phyloP scores from a whole-genome alignment of 2,113 vertebrate genomes.

The Acanthisitta chloris region DNA sequence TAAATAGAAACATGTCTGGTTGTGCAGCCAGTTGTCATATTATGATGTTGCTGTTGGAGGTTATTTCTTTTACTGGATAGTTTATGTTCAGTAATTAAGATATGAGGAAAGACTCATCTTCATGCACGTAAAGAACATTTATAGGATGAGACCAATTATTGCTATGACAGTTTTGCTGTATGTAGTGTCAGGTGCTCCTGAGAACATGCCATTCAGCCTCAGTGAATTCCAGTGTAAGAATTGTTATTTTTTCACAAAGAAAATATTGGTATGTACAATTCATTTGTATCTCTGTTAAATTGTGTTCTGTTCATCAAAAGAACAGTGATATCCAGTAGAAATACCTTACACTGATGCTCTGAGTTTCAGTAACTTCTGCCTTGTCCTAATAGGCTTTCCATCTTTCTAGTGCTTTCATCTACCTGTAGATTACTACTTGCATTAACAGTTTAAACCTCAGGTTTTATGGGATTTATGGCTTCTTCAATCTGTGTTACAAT shows the following conservation, averaged over 20 bases:
- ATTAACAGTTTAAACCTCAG: background rate
- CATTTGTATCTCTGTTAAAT: background rate
- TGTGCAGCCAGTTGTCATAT: conserved; percentile 14
- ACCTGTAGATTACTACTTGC: background rate
- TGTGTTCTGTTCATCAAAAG: background rate
- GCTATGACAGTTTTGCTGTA: background rate
- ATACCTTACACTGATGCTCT: background rate
- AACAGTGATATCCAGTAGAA: background rate
- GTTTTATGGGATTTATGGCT: background rate
- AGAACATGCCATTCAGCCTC: background rate
- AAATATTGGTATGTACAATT: background rate
- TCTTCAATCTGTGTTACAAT: background rate
- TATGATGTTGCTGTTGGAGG: background rate
- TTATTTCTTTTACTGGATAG: conserved; percentile 5
- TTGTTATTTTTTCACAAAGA: background rate
- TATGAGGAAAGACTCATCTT: background rate
- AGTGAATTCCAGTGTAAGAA: background rate
- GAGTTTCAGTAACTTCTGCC: background rate
- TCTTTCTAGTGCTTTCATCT: background rate
- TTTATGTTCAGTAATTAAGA: background rate
- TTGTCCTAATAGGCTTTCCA: background rate
- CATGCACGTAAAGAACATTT: background rate
- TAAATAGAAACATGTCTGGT: conserved; percentile 30
- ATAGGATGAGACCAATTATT: background rate
- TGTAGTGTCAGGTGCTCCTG: background rate